Percentiles rank a stretch among this genome's conserved stretches.
These are phyloP conservation scores for Sebastes fasciatus DNA, from an alignment of 2,113 vertebrate genomes.

Conservation along the genomic window DNA sequence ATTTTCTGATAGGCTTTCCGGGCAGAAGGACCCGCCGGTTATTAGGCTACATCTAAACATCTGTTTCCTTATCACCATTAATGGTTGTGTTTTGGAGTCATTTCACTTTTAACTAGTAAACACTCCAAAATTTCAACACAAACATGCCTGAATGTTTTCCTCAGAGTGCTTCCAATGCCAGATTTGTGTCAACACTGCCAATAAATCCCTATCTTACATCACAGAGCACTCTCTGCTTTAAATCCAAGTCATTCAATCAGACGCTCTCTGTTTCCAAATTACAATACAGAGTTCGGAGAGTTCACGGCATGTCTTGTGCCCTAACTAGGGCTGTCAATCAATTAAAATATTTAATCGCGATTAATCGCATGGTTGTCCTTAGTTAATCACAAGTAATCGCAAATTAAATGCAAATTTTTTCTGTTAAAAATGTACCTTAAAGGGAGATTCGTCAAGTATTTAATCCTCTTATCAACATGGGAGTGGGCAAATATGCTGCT, in stretches of 20 bases:
- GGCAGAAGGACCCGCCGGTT: background rate
- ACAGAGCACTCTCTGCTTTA: slow-evolving; percentile 7
- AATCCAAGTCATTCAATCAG: background rate
- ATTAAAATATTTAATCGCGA: too few species aligned
- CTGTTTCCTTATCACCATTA: slow-evolving; percentile 14
- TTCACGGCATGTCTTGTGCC: background rate
- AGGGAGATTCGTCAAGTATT: too few species aligned
- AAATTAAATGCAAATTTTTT: too few species aligned
- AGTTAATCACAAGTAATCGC: too few species aligned
- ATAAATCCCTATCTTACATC: slow-evolving; percentile 13
- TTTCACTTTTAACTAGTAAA: slow-evolving; percentile 25
- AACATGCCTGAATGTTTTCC: background rate
- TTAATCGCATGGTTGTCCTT: too few species aligned
- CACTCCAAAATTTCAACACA: slow-evolving; percentile 30
- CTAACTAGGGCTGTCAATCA: background rate
- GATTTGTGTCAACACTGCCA: background rate
- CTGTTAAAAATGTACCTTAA: too few species aligned
- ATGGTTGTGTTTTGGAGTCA: slow-evolving; percentile 5
- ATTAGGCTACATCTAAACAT: slow-evolving; percentile 21
- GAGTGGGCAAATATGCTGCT: too few species aligned
- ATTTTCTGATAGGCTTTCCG: background rate
- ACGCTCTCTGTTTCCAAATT: background rate
- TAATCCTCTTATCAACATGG: too few species aligned
- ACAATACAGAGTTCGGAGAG: background rate
- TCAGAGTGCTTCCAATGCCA: background rate